Percentiles rank a stretch among this genome's conserved stretches.
These are phyloP conservation scores for Heliconius nattereri DNA, from an alignment of 1,140 invertebrate species.

Conservation along the genomic window DNA sequence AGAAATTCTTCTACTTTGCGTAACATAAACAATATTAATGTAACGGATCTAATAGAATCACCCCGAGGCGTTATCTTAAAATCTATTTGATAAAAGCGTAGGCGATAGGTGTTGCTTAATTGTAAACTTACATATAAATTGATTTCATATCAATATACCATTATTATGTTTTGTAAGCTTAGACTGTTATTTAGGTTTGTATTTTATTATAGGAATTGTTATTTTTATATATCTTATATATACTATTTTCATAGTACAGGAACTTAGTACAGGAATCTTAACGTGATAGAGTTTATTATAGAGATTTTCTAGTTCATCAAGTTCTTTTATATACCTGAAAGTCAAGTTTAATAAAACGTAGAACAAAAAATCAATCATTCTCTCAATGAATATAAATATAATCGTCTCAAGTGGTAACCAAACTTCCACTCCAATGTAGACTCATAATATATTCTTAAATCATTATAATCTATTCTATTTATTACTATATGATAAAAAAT, in stretches of 20 bases:
- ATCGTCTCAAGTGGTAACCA: neutral
- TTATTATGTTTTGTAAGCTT: neutral
- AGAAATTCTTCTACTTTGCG: slow-evolving; percentile 22
- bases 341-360: neutral
- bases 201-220: slow-evolving; percentile 1
- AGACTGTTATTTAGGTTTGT: neutral
- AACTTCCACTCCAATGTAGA: neutral
- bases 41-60: slow-evolving; percentile 2
- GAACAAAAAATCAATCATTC: neutral
- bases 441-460: neutral
- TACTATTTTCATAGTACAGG: too few species aligned
- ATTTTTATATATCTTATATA: too few species aligned
- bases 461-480: slow-evolving; percentile 5
- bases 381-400: neutral
- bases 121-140: slow-evolving; percentile 16
- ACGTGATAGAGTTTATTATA: too few species aligned
- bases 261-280: too few species aligned
- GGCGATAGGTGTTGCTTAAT: slow-evolving; percentile 28
- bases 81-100: slow-evolving; percentile 25
- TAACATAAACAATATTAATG: slow-evolving; percentile 14
- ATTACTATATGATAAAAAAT: neutral
- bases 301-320: too few species aligned
- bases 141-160: slow-evolving; percentile 14
- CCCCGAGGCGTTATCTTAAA: slow-evolving; percentile 22
- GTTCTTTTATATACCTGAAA: too few species aligned